phyloP scores from a whole-genome alignment of 2,113 vertebrate species.

The Dicrurus megarhynchus region DNA sequence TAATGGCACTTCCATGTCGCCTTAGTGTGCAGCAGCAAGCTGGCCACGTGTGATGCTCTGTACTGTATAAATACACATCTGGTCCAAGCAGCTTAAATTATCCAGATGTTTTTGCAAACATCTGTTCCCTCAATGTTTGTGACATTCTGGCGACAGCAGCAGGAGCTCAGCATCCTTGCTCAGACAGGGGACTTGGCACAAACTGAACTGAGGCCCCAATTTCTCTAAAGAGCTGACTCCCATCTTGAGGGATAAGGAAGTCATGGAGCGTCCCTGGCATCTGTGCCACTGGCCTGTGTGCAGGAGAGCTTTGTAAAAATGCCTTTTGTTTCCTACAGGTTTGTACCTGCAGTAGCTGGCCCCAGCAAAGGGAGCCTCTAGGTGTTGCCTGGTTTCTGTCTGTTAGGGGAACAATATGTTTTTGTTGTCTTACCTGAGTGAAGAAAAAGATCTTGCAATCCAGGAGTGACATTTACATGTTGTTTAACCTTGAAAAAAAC shows the following conservation, averaged over 20 bases:
- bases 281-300: not conserved
- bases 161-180: not conserved
- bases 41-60: not conserved
- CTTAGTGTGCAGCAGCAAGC: not conserved
- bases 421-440: not conserved
- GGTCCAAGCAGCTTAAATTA: not conserved
- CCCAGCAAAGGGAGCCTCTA: not conserved
- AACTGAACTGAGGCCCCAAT: accelerated
- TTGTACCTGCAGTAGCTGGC: not conserved
- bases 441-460: not conserved
- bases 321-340: not conserved
- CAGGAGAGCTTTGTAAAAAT: not conserved
- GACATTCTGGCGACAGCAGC: not conserved
- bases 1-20: not conserved
- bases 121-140: not conserved
- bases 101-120: not conserved
- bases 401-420: not conserved
- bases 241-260: not conserved
- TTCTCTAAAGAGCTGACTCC: not conserved
- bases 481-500: not conserved
- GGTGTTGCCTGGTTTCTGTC: not conserved
- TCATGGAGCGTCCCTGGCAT: accelerated
- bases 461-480: not conserved
- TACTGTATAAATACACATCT: accelerated
- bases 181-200: not conserved